Evolutionary conservation across 2,113 vertebrate species (phyloP), one percentile per base, ranked within the genome.

Genomic region (Ariopsis seemanni): DNA sequence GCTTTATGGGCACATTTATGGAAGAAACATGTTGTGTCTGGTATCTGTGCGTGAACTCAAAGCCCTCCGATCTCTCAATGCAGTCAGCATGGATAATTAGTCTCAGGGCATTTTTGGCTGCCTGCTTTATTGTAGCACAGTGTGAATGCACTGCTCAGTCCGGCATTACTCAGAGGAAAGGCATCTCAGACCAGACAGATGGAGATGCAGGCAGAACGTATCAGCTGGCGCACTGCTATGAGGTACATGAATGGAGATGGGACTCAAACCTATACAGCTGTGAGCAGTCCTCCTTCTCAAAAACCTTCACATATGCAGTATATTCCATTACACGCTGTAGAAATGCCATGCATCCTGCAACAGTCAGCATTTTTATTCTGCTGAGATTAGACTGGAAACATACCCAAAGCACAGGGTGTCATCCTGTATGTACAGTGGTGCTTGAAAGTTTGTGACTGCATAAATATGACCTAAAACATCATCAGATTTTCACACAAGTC

Each of bases 51-150:
- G 81, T 77, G 82, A 82, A 86, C 74, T 18, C 60, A 27, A 88
- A 87, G 87, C 87, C 84, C 79, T 84, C 82, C 20, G 57, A 82
- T 88, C 85, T 80, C 83, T 63, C 34, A 88, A 52, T 84, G 83
- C 85, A 63, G 34, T 79, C 84, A 74, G 69, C 69, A 71, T 83
- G 84, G 89, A 86, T 85, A 90, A 90, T 89, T 87, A 83, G 88
- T 91, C 79, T 90, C 87, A 62, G 53, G 82, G 82, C 75, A 52
- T 67, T 86, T 86, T 86, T 87, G 75, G 81, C 85, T 57, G 34
- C 79, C 72, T 81, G 82, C 57, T 86, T 80, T 63, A 17, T 57
- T 22, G 75, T 74, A 62, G 50, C 83, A 72, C 81, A 84, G 9
- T 87, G 69, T 80, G 14, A 58, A 85, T 63, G 85, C 60, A 20